phyloP scores from a whole-genome alignment of 2,888 invertebrate genomes.

The Lacanobia wlatinum region DNA sequence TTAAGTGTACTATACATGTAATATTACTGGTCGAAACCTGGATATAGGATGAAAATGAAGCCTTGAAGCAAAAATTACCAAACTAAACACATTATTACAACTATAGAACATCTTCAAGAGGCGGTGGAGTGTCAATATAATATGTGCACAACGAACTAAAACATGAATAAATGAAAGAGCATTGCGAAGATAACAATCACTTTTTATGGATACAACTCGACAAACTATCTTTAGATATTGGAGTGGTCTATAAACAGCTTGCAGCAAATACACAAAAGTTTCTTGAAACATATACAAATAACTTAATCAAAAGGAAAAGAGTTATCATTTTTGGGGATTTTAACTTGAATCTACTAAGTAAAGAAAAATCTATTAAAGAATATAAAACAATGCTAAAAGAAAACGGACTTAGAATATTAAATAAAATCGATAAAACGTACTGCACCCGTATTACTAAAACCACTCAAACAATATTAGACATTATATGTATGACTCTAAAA shows the following conservation, averaged over 20 bases:
- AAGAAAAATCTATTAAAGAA: constrained; percentile 5
- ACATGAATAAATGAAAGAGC: neutral
- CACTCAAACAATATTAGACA: neutral
- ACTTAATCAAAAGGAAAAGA: neutral
- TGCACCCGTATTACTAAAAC: constrained; percentile 8
- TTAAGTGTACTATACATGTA: neutral
- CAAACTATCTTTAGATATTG: constrained; percentile 3
- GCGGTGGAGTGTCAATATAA: constrained; percentile 10
- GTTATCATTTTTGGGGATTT: too few relatives aligned
- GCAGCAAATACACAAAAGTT: constrained; percentile 1
- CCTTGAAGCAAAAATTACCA: neutral
- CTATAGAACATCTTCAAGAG: constrained; percentile 4
- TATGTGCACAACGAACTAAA: neutral
- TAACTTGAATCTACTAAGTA: constrained; percentile 1
- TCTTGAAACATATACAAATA: neutral
- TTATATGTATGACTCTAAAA: constrained; percentile 3
- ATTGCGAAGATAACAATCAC: constrained; percentile 5
- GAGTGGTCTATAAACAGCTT: constrained; percentile 4
- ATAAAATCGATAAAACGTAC: constrained; percentile 11
- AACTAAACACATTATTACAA: constrained; percentile 2
- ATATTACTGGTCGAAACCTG: neutral
- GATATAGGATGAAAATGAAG: constrained; percentile 1
- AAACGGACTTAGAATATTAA: constrained; percentile 12
- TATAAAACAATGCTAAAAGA: neutral
- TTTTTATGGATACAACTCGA: constrained; percentile 9